These are phyloP conservation scores for Ricordea florida DNA, from an alignment of 92 coral and sea anemone genomes.

Conservation along the genomic window DNA sequence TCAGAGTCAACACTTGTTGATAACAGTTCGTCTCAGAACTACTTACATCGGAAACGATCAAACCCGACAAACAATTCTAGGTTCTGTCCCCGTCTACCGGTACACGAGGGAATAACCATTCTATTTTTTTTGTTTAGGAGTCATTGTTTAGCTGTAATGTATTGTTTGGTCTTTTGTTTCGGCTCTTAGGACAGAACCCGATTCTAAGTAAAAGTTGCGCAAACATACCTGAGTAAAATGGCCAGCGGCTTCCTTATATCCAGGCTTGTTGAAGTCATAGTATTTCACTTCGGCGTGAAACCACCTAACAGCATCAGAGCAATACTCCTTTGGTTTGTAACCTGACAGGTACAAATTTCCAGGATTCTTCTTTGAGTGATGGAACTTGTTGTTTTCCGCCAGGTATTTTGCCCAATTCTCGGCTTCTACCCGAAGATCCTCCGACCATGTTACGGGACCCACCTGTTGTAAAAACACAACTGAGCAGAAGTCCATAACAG, in stretches of 20 bases:
- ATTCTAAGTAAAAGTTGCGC: neutral
- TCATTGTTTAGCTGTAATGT: too few species aligned
- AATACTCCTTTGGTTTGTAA: conserved; percentile 3
- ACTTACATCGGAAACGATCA: too few species aligned
- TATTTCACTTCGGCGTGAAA: conserved; percentile 18
- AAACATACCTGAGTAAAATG: conserved; percentile 44
- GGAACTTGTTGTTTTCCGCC: conserved; percentile 43
- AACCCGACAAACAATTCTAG: too few species aligned
- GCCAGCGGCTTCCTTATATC: conserved; percentile 12
- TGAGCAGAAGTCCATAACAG: too few species aligned
- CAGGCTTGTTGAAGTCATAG: conserved; percentile 34
- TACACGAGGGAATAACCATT: too few species aligned
- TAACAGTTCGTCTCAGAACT: too few species aligned
- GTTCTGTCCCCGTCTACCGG: too few species aligned
- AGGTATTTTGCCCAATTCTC: conserved; percentile 24
- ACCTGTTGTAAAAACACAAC: too few species aligned
- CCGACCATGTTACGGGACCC: conserved; percentile 44
- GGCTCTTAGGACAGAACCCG: neutral
- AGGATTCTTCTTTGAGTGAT: conserved; percentile 2
- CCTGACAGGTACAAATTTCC: conserved; percentile 31
- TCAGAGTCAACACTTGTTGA: too few species aligned
- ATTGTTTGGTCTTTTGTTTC: too few species aligned
- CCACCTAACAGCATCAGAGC: conserved; percentile 18
- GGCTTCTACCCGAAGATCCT: conserved; percentile 13
- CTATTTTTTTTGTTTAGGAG: too few species aligned